Evolutionary conservation across 2,888 invertebrate species (phyloP), one percentile per base, ranked within the genome.

Genomic region (Criorhina ranunculi): DNA sequence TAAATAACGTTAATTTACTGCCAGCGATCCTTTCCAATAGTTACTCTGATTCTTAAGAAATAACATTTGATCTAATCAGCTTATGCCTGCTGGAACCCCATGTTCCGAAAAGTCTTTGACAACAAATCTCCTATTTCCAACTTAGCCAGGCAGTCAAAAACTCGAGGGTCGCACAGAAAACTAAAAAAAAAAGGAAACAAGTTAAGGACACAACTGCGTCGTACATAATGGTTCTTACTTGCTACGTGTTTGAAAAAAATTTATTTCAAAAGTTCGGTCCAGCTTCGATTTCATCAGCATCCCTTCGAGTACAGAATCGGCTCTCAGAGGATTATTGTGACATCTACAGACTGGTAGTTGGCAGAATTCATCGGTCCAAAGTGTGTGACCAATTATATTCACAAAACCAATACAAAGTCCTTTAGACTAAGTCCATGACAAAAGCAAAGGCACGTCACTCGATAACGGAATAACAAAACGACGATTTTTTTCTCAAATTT

Each of bases 31-130:
- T 44, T 62, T 15, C 69, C 69, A 69, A 69, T 55, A 69, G 75
- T 79, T 66, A 80, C 79, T 75, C 57, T 35, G 35, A 64, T 69
- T 72, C 66, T 42, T 15, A 49, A 51, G 66, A 59, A 69, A 80
- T 80, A 29, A 70, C 64, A 85, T 85, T 80, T 76, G 75, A 85
- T 85, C 80, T 80, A 85, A 85, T 80, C 85, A 76, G 85, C 85
- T 85, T 85, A 85, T 53, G 46, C 51, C 51, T 51, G 15, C 35
- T 49, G 42, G 44, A 35, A 8, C 40, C 55, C 33, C 46, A 62
- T 40, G n/a, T 40, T 31, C 8, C 40, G 42, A 40, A 24, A 19
- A 37, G 35, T 37, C 69, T 70, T 44, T 78, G 78, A 73, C 72
- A 55, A 49, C 60, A 73, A 79, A 69, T 73, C 79, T 83, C 78